Evolutionary conservation across 2,113 vertebrate species (phyloP), one percentile per base, ranked within the genome.

Genomic region (Gobiocypris rarus): DNA sequence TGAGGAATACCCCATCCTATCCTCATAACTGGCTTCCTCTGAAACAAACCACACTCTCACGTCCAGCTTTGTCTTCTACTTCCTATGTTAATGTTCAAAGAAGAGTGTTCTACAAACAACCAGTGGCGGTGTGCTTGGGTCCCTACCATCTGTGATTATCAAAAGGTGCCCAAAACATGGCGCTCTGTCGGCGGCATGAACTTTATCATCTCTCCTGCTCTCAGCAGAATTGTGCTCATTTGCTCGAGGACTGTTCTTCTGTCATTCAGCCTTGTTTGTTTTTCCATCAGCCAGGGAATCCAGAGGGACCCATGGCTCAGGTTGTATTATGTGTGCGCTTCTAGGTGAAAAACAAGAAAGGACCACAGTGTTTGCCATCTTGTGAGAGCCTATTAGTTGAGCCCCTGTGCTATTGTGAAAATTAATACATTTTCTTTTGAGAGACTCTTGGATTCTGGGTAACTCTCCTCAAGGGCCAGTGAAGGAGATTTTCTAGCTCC

Each of bases 261-360:
- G 38, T 84, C 82, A 82, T 77, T 84, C 74, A 69, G 41, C 1
- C 14, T 63, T 86, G 82, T 84, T 87, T 84, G 45, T 86, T 84
- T 84, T 56, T 28, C 82, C 82, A 74, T 54, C 84, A 50, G 43
- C 31, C 52, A 38, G 45, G 34, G 71, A 54, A 24, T 76, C 82
- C 82, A 48, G 67, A 75, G 71, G 70, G 54, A 83, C 31, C 26
- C 1, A 8, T 71, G 34, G 83, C 61, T 84, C 34, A 48, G 78
- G 34, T 84, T 89, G 73, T 82, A 48, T 87, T 83, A 76, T 76
- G 65, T 85, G 79, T 70, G 52, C 31, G 1, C 9, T 13, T 65
- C 26, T 75, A 3, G 11, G 63, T 56, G 75, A 56, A 81, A 84
- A 81, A 81, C 10, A 45, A 59, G 38, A n/a, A 58, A 67, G 61